Evolutionary conservation across 1,140 invertebrate species (phyloP).

Genomic region (Pseudomyrmex sp.): DNA sequence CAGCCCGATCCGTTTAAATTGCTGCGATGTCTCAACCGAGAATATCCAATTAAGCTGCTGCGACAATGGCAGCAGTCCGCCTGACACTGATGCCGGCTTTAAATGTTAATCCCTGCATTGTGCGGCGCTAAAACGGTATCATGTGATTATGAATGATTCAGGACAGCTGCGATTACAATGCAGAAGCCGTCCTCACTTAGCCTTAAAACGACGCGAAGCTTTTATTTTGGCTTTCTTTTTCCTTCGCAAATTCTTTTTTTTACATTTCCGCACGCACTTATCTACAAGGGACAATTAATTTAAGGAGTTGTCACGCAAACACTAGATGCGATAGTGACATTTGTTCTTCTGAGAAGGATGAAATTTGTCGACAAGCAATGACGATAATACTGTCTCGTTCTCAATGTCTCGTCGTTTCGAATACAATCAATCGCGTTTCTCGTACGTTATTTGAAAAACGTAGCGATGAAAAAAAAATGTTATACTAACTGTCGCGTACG

Average conservation of each 20-base stretch:
- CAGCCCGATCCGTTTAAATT: constrained; percentile 9
- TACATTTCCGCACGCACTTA: background rate
- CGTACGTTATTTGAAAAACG: background rate
- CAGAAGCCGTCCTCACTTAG: constrained; percentile 1
- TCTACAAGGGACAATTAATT: no score
- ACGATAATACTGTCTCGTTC: no score
- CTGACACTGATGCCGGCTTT: constrained; percentile 10
- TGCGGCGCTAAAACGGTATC: constrained; percentile 9
- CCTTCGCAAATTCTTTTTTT: background rate
- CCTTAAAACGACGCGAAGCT: background rate
- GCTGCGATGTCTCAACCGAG: background rate
- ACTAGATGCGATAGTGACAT: no score
- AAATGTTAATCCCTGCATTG: constrained; percentile 41
- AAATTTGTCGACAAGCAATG: no score
- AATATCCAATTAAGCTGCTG: constrained; percentile 44
- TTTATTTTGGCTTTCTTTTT: background rate
- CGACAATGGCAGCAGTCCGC: constrained; percentile 17
- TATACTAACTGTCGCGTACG: background rate
- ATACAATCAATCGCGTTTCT: no score
- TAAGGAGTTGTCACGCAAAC: no score
- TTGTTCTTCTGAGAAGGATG: no score
- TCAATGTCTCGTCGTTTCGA: no score
- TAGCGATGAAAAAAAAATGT: background rate
- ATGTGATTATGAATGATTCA: constrained; percentile 50
- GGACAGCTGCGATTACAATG: constrained; percentile 4